phyloP scores from a whole-genome alignment of 2,888 invertebrate species.

The Nudaria mundana region DNA sequence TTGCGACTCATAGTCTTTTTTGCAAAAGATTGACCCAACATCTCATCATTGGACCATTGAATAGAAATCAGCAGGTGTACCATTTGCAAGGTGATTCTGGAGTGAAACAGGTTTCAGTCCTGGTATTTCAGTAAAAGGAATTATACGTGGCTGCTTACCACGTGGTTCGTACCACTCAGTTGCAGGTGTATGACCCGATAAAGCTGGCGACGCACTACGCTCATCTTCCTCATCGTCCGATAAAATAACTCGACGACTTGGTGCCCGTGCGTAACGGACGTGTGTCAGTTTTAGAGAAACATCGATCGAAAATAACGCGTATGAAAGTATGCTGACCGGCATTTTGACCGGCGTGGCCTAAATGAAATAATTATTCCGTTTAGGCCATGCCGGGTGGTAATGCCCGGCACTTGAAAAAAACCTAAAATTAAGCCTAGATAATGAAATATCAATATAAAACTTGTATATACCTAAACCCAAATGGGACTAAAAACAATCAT shows the following conservation, averaged over 20 bases:
- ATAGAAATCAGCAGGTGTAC: too few species aligned
- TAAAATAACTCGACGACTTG: not conserved
- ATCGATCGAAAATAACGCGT: not conserved
- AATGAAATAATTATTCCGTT: too few species aligned
- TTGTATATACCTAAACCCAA: too few species aligned
- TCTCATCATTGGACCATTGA: not conserved
- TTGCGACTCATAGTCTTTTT: not conserved
- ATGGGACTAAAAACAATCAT: too few species aligned
- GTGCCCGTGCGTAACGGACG: not conserved
- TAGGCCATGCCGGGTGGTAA: too few species aligned
- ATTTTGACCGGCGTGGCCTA: too few species aligned
- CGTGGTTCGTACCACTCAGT: constrained; percentile 8
- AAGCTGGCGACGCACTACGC: not conserved
- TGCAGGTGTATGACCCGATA: not conserved
- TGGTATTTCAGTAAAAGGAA: constrained; percentile 13
- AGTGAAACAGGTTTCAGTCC: constrained; percentile 10
- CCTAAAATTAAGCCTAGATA: not conserved
- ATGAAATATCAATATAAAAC: too few species aligned
- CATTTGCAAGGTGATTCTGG: not conserved
- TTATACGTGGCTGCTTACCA: constrained; percentile 12
- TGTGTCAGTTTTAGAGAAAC: not conserved
- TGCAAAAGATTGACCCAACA: not conserved
- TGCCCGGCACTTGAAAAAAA: not conserved
- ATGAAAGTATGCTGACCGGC: not conserved
- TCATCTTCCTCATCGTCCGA: constrained; percentile 1